Percentiles rank a stretch among this genome's conserved stretches.
phyloP scores from a whole-genome alignment of 2,888 invertebrate genomes.

The Scaptomyza caliginosa region DNA sequence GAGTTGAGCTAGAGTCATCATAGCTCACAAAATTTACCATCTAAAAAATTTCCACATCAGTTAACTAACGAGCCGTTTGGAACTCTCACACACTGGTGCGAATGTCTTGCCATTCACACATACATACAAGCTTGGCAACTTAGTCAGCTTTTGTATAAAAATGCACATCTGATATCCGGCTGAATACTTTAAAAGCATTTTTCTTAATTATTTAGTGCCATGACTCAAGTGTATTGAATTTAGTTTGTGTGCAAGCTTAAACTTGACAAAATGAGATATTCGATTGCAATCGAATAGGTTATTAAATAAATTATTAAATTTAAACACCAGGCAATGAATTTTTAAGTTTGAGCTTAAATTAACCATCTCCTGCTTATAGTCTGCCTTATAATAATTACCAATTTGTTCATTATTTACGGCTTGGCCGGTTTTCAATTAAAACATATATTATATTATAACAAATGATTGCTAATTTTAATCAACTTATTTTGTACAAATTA shows the following conservation, averaged over 20 bases:
- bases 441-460: background rate
- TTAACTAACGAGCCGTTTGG: slow-evolving; percentile 67
- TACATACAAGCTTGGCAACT: slow-evolving; percentile 23
- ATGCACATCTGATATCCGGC: slow-evolving; percentile 8
- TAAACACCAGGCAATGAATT: background rate
- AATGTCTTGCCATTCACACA: slow-evolving; percentile 3
- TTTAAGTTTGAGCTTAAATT: too few species aligned
- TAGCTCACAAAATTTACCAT: slow-evolving; percentile 48
- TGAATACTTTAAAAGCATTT: slow-evolving; percentile 15
- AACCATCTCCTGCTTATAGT: too few species aligned
- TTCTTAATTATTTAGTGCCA: slow-evolving; percentile 18
- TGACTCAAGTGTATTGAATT: slow-evolving; percentile 1
- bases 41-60: slow-evolving; percentile 70
- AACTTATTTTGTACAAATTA: slow-evolving; percentile 6
- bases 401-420: background rate
- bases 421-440: too few species aligned
- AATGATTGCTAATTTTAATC: background rate
- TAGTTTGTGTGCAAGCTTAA: background rate
- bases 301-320: background rate
- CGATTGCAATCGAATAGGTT: background rate
- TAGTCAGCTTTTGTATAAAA: slow-evolving; percentile 11
- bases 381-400: too few species aligned
- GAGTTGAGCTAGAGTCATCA: slow-evolving; percentile 35
- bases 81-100: slow-evolving; percentile 4
- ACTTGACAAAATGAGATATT: background rate